Evolutionary conservation across 2,888 invertebrate genomes (phyloP), one percentile per base, ranked within the genome.

Genomic region (Emmelina monodactyla): DNA sequence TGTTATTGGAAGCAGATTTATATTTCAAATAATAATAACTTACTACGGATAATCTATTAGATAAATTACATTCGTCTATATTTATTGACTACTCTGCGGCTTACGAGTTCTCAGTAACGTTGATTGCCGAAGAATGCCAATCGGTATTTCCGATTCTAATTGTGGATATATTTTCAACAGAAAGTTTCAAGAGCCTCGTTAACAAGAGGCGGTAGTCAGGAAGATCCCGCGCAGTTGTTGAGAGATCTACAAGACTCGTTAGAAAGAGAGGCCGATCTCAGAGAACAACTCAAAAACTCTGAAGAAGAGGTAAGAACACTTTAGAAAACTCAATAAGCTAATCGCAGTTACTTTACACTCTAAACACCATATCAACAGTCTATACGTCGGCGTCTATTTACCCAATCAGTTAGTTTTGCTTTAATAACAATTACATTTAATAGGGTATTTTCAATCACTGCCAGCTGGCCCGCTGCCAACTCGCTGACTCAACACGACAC

Each of bases 281-380:
- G 93, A 35, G 97, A 97, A 63, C 97, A 97, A 62, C 73, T 97
- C 9, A 86, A 88, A 44, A 96, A 94, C 65, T 89, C 95, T 10
- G 96, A 97, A 66, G 94, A 95, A 70, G 96, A 97, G 86, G 91
- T 90, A 73, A 25, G n/a, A 9, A n/a, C n/a, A n/a, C n/a, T n/a
- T n/a, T n/a, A n/a, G n/a, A n/a, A n/a, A n/a, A n/a, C n/a, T n/a
- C n/a, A 28, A 6, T 28, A 16, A 34, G 34, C 16, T 32, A 28
- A 16, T 10, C 12, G 13, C 19, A 4, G 4, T 32, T 22, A 28
- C 10, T 15, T 28, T 12, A 6, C 16, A 11, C 25, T 4, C 7
- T 28, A 11, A 11, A n/a, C 16, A 16, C 15, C 33, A 15, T 16
- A 29, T n/a, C n/a, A n/a, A n/a, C n/a, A n/a, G 25, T 3, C 11